Evolutionary conservation across 1,140 invertebrate species (phyloP).

Genomic region (Bombus waltoni): DNA sequence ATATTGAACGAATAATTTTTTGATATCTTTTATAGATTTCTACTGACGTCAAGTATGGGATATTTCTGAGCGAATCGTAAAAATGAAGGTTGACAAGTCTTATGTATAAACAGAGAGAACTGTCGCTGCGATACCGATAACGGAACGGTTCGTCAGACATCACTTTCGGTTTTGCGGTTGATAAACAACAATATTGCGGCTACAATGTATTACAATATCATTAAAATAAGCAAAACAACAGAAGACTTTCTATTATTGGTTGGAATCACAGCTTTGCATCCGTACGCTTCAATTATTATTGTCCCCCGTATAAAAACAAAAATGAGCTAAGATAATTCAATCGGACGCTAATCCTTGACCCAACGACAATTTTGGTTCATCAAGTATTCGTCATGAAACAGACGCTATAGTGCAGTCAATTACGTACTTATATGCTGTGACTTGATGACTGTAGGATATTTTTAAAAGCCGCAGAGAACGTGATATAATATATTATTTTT

Average conservation of each 20-base stretch:
- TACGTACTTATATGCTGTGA: background rate
- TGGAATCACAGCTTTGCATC: background rate
- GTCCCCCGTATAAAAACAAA: background rate
- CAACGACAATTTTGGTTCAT: conserved; percentile 9
- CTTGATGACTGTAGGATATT: background rate
- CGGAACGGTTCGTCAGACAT: conserved; percentile 38
- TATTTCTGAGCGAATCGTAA: background rate
- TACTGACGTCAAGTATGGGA: background rate
- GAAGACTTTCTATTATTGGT: too few species aligned
- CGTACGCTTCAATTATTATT: background rate
- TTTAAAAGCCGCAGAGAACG: background rate
- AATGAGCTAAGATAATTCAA: background rate
- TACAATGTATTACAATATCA: background rate
- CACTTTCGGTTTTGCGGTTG: conserved; percentile 24
- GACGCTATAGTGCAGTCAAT: background rate
- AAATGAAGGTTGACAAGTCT: background rate
- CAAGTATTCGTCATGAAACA: background rate
- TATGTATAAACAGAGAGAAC: background rate
- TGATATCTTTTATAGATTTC: background rate
- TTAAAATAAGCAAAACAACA: background rate
- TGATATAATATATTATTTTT: background rate
- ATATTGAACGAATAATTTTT: background rate
- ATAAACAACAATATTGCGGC: conserved; percentile 35
- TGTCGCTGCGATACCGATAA: conserved; percentile 46
- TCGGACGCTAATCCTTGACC: conserved; percentile 9